phyloP scores from a whole-genome alignment of 1,140 invertebrate genomes.

The Drosophila ficusphila region DNA sequence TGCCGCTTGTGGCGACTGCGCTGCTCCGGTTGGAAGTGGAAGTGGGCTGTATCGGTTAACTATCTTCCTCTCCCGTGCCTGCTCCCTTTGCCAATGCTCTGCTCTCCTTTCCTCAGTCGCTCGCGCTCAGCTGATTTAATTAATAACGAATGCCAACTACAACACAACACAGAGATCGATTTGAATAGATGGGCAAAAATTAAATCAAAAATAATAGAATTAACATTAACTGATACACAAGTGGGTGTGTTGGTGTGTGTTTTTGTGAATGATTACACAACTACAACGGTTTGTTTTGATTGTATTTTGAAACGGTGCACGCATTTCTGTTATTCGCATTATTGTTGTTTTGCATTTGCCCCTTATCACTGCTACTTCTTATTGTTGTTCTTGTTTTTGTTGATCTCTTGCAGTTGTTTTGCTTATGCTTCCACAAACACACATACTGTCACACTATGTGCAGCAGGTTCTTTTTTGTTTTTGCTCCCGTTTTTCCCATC shows the following conservation, averaged over 20 bases:
- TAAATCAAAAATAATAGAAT: constrained; percentile 72
- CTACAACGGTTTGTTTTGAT: constrained; percentile 54
- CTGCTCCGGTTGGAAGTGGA: constrained; percentile 35
- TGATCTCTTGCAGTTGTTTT: constrained; percentile 33
- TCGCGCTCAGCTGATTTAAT: constrained; percentile 69
- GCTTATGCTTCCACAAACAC: constrained; percentile 3
- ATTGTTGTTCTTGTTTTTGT: constrained; percentile 12
- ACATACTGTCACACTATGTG: constrained; percentile 4
- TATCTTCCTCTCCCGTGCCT: constrained; percentile 19
- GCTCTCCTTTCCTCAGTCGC: neutral
- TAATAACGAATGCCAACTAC: constrained; percentile 82
- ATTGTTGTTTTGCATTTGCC: neutral
- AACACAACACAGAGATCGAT: constrained; percentile 67
- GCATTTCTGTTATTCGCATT: constrained; percentile 9
- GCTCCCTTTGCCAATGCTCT: no score
- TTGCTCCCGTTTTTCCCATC: constrained; percentile 34
- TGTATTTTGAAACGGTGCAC: constrained; percentile 43
- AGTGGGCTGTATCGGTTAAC: constrained; percentile 14
- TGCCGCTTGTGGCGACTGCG: constrained; percentile 38
- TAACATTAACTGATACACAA: constrained; percentile 29
- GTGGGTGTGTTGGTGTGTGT: neutral
- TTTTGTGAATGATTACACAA: constrained; percentile 58
- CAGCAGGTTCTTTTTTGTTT: constrained; percentile 23
- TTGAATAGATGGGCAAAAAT: constrained; percentile 41
- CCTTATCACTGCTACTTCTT: constrained; percentile 10